Percentiles rank a stretch among this genome's conserved stretches.
Evolutionary conservation across 2,888 invertebrate species (phyloP).

Genomic region (Temnothorax rugatulus): DNA sequence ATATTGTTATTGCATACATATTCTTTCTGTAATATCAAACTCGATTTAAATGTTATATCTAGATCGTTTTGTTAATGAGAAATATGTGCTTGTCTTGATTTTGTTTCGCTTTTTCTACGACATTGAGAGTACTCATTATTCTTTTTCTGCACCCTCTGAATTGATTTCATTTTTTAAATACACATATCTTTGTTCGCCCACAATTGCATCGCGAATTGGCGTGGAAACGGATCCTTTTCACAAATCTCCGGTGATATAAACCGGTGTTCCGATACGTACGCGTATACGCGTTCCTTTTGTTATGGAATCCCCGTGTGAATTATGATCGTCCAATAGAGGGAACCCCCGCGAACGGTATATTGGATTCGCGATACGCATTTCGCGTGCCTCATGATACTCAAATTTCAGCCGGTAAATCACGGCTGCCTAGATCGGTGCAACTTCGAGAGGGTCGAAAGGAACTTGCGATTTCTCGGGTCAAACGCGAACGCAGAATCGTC

Average conservation of each 20-base stretch:
- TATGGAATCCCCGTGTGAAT: constrained; percentile 69
- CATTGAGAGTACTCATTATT: background rate
- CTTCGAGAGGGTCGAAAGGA: constrained; percentile 63
- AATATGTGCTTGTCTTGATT: constrained; percentile 3
- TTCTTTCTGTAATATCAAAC: background rate
- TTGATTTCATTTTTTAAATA: constrained; percentile 30
- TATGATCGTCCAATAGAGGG: constrained; percentile 74
- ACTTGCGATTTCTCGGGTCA: constrained; percentile 59
- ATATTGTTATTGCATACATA: background rate
- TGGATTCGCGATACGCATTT: constrained; percentile 78
- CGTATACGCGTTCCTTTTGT: constrained; percentile 67
- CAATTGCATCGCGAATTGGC: constrained; percentile 20
- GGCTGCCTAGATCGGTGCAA: constrained; percentile 59
- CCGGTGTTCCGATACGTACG: constrained; percentile 37
- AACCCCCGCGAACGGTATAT: constrained; percentile 70
- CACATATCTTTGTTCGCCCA: constrained; percentile 10
- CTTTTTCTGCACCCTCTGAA: background rate
- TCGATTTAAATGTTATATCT: background rate
- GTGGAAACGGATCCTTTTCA: constrained; percentile 49
- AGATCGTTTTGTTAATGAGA: constrained; percentile 7
- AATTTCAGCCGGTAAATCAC: constrained; percentile 76
- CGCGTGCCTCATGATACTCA: constrained; percentile 78
- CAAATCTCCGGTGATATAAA: constrained; percentile 41
- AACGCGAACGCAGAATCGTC: constrained; percentile 50
- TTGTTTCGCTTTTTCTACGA: constrained; percentile 9